Evolutionary conservation across 2,888 invertebrate genomes (phyloP).

Genomic region (Prosopocoilus inquinatus): DNA sequence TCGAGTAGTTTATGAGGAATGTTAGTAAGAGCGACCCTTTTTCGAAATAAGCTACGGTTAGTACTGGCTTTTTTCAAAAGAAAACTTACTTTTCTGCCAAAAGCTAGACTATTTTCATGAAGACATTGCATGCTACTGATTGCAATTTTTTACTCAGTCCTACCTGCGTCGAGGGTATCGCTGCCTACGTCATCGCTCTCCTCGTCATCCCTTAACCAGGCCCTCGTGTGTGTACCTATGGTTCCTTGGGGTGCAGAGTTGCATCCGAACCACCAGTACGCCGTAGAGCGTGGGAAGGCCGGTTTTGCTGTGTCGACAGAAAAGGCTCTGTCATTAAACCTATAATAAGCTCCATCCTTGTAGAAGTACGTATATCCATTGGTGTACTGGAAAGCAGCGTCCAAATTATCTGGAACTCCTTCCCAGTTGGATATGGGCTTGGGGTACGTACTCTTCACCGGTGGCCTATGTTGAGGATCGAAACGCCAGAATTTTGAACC

Average conservation of each 20-base stretch:
- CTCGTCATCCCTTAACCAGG: conserved; percentile 38
- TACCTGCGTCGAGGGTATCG: conserved; percentile 44
- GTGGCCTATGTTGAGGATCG: conserved; percentile 82
- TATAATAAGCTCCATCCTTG: conserved; percentile 86
- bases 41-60: too few relatives aligned
- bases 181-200: conserved; percentile 38
- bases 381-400: conserved; percentile 91
- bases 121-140: conserved; percentile 6
- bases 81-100: too few relatives aligned
- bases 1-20: too few relatives aligned
- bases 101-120: too few relatives aligned
- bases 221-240: conserved; percentile 54
- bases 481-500: conserved; percentile 91
- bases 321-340: conserved; percentile 92
- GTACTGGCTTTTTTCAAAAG: too few relatives aligned
- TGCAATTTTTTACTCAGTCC: conserved; percentile 10
- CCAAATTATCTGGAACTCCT: conserved; percentile 81
- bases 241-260: conserved; percentile 70
- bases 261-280: conserved; percentile 96
- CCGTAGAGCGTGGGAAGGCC: conserved; percentile 84
- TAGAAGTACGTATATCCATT: conserved; percentile 97
- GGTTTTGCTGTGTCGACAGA: conserved; percentile 84
- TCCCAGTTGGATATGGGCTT: conserved; percentile 90
- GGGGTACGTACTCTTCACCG: conserved; percentile 84
- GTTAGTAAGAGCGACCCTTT: too few relatives aligned